These are phyloP conservation scores for Scolopax rusticola DNA, from an alignment of 2,797 vertebrate genomes.

Conservation along the genomic window DNA sequence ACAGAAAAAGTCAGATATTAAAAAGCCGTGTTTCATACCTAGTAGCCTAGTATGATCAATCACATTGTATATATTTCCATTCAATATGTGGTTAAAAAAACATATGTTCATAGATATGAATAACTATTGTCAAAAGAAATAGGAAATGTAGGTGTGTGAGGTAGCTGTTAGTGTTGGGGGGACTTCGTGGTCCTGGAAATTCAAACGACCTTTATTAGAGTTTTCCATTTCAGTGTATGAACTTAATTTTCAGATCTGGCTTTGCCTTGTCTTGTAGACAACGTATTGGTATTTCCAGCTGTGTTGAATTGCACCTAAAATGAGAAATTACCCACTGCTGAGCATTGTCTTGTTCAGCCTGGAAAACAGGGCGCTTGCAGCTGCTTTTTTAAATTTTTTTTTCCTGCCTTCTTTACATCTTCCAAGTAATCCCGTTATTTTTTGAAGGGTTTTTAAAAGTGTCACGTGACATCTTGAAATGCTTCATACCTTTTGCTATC, in stretches of 20 bases:
- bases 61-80: not conserved
- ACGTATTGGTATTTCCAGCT: not conserved
- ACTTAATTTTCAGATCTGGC: not conserved
- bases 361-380: not conserved
- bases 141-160: not conserved
- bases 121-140: not conserved
- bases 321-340: not conserved
- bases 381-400: not conserved
- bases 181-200: not conserved
- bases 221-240: not conserved
- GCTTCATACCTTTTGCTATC: not conserved
- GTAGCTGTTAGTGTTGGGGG: not conserved
- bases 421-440: not conserved
- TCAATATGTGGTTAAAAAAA: not conserved
- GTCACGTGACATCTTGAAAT: not conserved
- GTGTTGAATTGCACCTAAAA: not conserved
- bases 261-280: not conserved
- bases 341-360: not conserved
- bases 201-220: not conserved
- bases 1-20: not conserved
- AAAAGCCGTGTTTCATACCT: not conserved
- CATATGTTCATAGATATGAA: not conserved
- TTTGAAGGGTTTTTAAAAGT: not conserved
- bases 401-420: not conserved
- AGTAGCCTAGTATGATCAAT: not conserved